Percentiles rank a stretch among this genome's conserved stretches.
Conservation (phyloP, 2,888 invertebrate genomes). For the Epistrophella euchroma region DNA sequence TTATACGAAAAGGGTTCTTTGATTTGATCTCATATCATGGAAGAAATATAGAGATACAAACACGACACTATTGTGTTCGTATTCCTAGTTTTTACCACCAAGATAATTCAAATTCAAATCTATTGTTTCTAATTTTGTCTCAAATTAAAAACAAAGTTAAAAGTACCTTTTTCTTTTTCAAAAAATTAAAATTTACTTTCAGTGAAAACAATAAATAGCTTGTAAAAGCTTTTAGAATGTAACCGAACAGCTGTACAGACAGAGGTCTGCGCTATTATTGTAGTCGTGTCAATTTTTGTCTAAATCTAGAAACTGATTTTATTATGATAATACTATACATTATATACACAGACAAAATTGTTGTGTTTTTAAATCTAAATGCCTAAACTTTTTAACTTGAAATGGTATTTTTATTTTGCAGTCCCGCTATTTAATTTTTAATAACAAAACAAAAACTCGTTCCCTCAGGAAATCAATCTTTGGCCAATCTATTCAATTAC, state of each 20-base stretch:
- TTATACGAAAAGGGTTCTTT: slow-evolving; percentile 41
- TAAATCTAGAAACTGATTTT: no score
- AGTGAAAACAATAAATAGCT: no score
- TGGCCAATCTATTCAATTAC: slow-evolving; percentile 48
- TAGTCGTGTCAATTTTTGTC: no score
- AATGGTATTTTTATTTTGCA: not conserved
- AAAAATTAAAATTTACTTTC: no score
- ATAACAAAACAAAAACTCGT: not conserved
- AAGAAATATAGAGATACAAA: not conserved
- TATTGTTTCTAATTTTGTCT: no score
- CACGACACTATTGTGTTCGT: slow-evolving; percentile 11
- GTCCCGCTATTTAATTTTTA: not conserved
- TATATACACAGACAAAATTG: no score
- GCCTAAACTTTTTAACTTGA: not conserved
- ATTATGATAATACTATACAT: no score
- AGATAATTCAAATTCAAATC: not conserved
- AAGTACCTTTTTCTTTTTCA: no score
- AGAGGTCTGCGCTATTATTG: no score
- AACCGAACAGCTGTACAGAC: no score
- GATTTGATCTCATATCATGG: slow-evolving; percentile 35
- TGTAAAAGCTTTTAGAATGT: no score
- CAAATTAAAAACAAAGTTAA: no score
- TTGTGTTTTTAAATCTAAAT: not conserved
- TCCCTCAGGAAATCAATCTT: not conserved
- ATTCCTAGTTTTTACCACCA: not conserved